A percentile compares a stretch with the other conserved stretches of the same genome.
These are phyloP conservation scores for Trididemnum clinides DNA, from an alignment of 23 tunicate species.

Conservation along the genomic window DNA sequence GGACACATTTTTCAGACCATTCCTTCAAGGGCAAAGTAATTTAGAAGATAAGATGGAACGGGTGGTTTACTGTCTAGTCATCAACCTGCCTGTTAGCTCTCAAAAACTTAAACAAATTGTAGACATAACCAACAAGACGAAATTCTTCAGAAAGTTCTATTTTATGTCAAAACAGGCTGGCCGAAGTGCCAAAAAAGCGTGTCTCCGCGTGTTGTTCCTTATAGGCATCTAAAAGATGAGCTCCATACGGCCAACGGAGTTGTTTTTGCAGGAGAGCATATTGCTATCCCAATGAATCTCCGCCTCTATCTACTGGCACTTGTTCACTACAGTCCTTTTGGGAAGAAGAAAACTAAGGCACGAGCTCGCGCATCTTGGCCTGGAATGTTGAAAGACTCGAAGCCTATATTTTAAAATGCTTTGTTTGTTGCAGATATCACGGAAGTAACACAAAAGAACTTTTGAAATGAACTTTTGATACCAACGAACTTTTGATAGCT, in stretches of 20 bases:
- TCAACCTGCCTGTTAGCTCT: neutral
- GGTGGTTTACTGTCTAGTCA: neutral
- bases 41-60: neutral
- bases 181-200: neutral
- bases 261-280: neutral
- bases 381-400: too few relatives aligned
- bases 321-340: neutral
- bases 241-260: neutral
- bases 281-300: neutral
- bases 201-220: neutral
- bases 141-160: neutral
- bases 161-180: neutral
- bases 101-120: neutral
- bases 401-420: too few relatives aligned
- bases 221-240: neutral
- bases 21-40: neutral
- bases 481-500: neutral
- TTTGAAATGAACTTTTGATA: too few relatives aligned
- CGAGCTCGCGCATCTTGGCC: too few relatives aligned
- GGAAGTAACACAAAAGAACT: neutral
- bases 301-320: neutral
- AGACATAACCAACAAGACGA: neutral
- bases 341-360: neutral
- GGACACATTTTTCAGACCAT: conserved; percentile 28
- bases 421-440: neutral